These are phyloP conservation scores for Echinometra lucunter DNA, from an alignment of 53 echinoderm and acorn worm species.

Conservation along the genomic window DNA sequence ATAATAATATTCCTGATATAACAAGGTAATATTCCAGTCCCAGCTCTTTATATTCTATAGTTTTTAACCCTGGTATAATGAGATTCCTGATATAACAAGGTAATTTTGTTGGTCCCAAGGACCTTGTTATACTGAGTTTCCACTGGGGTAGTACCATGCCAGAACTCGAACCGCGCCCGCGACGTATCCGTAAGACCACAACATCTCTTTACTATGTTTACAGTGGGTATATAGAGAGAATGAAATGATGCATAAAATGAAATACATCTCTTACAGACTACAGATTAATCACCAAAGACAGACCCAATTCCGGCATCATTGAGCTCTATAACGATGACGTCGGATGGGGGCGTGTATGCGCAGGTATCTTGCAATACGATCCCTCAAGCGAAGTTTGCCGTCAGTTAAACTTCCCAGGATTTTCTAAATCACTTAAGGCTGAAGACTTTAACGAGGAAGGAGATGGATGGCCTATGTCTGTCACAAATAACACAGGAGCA, in stretches of 20 bases:
- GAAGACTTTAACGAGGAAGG: background rate
- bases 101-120: too few relatives aligned
- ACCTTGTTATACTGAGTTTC: too few relatives aligned
- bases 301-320: background rate
- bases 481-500: background rate
- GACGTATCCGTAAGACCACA: too few relatives aligned
- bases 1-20: too few relatives aligned
- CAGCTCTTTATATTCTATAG: too few relatives aligned
- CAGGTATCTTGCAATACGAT: background rate
- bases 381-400: background rate
- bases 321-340: background rate
- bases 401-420: background rate
- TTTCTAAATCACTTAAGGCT: background rate
- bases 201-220: too few relatives aligned
- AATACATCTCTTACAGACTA: background rate
- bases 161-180: too few relatives aligned
- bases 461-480: background rate
- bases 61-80: too few relatives aligned
- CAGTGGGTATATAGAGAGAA: background rate
- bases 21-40: too few relatives aligned
- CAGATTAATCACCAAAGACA: background rate
- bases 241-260: background rate
- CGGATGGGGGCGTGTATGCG: background rate
- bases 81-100: too few relatives aligned
- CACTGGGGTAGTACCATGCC: too few relatives aligned